Percentiles rank a stretch among this genome's conserved stretches.
These are phyloP conservation scores for Lanius collurio DNA, from an alignment of 2,113 vertebrate genomes.

Conservation along the genomic window DNA sequence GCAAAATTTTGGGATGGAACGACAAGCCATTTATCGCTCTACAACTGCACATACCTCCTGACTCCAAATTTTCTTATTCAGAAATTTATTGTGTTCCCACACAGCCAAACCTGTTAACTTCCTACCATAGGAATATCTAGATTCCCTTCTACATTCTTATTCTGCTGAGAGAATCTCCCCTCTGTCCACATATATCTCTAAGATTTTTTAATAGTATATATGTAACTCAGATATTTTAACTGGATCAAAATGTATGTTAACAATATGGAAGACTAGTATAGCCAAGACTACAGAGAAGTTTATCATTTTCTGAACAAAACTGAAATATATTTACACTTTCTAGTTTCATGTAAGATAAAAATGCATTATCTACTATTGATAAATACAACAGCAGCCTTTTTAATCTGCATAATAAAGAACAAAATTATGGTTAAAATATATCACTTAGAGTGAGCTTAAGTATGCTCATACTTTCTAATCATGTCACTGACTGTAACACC, in stretches of 20 bases:
- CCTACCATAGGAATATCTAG: neutral
- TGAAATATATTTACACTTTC: neutral
- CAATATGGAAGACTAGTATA: neutral
- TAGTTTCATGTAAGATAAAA: neutral
- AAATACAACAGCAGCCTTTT: neutral
- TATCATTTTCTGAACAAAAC: neutral
- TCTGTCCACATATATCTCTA: neutral
- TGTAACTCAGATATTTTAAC: neutral
- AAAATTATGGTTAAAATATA: neutral
- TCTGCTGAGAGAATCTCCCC: neutral
- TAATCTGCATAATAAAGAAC: neutral
- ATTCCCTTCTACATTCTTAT: neutral
- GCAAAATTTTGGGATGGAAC: neutral
- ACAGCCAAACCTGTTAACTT: neutral
- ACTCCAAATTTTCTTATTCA: neutral
- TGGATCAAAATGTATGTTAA: neutral
- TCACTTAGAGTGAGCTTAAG: neutral
- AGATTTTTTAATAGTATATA: neutral
- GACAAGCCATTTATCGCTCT: neutral
- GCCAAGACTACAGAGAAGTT: neutral
- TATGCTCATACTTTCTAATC: neutral
- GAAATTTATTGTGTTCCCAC: neutral
- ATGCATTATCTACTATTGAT: neutral
- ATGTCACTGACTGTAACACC: neutral
- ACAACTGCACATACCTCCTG: neutral